phyloP scores from a whole-genome alignment of 2,113 vertebrate species.

The Dasyurus viverrinus region DNA sequence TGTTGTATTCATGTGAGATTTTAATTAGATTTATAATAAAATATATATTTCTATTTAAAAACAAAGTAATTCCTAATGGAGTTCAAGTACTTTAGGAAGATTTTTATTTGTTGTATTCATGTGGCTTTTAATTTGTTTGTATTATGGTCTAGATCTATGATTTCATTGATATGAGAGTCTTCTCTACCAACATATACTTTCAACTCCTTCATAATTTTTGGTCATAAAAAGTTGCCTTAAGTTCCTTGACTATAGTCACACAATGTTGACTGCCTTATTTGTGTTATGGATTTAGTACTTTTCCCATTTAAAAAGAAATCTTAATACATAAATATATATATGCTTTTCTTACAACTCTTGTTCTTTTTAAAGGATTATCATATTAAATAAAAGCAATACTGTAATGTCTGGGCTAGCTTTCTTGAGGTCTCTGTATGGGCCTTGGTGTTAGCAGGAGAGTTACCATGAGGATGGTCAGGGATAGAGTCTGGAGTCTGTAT shows the following conservation, averaged over 20 bases:
- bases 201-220: background rate
- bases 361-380: background rate
- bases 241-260: background rate
- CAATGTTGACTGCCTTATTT: background rate
- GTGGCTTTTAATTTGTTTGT: background rate
- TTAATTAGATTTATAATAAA: background rate
- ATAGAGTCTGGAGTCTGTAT: no score
- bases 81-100: background rate
- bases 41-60: constrained; percentile 1
- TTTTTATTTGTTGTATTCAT: background rate
- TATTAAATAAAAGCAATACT: background rate
- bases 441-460: no score
- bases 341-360: background rate
- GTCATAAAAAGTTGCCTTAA: background rate
- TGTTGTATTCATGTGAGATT: constrained; percentile 5
- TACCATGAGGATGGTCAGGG: no score
- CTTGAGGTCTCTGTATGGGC: no score
- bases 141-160: background rate
- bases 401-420: no score
- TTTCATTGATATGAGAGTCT: background rate
- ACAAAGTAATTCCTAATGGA: background rate
- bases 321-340: background rate
- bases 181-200: background rate
- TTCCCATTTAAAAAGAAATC: background rate
- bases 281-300: background rate